phyloP scores from a whole-genome alignment of 2,797 vertebrate species.

The Trichosurus vulpecula region DNA sequence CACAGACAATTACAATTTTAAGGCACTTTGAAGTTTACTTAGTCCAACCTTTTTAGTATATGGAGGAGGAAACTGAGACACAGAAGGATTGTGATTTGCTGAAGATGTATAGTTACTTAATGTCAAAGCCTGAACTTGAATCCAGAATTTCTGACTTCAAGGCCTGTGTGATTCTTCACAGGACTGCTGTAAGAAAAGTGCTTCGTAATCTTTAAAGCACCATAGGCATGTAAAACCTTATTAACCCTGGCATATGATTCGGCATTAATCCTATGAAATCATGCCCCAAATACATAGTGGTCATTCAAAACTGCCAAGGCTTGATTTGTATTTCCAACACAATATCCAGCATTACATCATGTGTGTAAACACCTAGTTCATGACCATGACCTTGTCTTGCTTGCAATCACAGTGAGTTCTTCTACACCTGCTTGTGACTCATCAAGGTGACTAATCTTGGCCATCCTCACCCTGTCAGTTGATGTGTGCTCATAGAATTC shows the following conservation, averaged over 20 bases:
- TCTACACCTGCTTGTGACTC: neutral
- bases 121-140: neutral
- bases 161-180: neutral
- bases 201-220: neutral
- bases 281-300: neutral
- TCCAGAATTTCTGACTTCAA: neutral
- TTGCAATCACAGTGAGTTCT: neutral
- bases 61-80: neutral
- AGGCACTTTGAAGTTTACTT: neutral
- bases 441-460: neutral
- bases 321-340: neutral
- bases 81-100: neutral
- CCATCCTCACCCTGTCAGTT: neutral
- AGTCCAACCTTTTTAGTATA: neutral
- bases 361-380: neutral
- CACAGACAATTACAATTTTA: neutral
- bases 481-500: neutral
- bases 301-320: neutral
- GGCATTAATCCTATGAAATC: neutral
- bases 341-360: neutral
- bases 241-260: neutral
- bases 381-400: neutral
- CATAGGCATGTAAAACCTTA: neutral
- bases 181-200: neutral
- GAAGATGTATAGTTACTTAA: neutral